Conservation (phyloP, 2,797 vertebrate genomes). For the Danio albolineatus region DNA sequence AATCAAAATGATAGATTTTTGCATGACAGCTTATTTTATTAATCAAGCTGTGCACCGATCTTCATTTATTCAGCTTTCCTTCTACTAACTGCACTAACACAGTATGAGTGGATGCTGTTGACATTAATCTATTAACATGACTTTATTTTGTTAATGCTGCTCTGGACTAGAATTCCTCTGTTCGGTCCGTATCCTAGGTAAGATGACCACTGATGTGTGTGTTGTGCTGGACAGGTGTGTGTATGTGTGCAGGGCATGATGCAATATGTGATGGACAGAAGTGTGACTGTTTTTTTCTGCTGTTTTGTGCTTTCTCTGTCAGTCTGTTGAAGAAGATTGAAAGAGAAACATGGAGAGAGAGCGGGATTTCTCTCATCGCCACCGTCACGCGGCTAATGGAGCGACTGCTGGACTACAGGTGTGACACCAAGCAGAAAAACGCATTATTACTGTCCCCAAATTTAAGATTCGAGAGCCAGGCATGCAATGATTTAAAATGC, state of each 20-base stretch:
- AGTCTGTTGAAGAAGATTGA: slow-evolving; percentile 99
- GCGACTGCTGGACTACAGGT: slow-evolving; percentile 97
- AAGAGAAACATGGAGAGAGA: slow-evolving; percentile 99
- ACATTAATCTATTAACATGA: slow-evolving; percentile 87
- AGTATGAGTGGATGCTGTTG: slow-evolving; percentile 56
- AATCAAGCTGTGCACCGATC: background rate
- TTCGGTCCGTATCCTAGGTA: slow-evolving; percentile 99
- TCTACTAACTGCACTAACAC: slow-evolving; percentile 62
- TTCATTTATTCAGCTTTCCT: background rate
- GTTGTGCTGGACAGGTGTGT: slow-evolving; percentile 65
- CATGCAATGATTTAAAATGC: too few relatives aligned
- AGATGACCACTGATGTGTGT: slow-evolving; percentile 80
- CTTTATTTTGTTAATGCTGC: slow-evolving; percentile 99
- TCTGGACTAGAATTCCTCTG: slow-evolving; percentile 99
- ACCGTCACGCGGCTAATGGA: slow-evolving; percentile 98
- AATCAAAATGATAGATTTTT: too few relatives aligned
- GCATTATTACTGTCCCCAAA: too few relatives aligned
- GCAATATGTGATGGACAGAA: background rate
- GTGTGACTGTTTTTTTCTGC: slow-evolving; percentile 47
- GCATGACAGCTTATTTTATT: background rate
- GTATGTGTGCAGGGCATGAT: slow-evolving; percentile 31
- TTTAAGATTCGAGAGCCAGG: too few relatives aligned
- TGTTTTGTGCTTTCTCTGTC: slow-evolving; percentile 64
- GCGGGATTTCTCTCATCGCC: slow-evolving; percentile 95
- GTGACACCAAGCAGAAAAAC: background rate